phyloP scores from a whole-genome alignment of 2,113 vertebrate genomes.

The Pelecanus crispus region DNA sequence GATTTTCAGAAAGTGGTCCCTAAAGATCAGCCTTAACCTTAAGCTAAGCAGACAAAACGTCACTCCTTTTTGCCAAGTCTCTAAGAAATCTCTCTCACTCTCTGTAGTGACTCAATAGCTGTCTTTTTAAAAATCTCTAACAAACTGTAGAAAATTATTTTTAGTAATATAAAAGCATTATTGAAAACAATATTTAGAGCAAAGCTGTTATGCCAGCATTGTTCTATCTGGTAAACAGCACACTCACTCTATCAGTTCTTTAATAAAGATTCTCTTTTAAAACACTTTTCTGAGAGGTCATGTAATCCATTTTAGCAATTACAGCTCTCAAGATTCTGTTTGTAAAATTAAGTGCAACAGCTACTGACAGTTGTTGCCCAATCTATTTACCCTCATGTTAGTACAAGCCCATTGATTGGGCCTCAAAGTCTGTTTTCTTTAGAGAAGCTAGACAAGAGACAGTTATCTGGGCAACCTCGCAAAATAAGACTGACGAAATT shows the following conservation, averaged over 20 bases:
- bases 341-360: conserved; percentile 9
- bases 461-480: neutral
- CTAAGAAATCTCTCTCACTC: neutral
- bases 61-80: neutral
- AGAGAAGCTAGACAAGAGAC: neutral
- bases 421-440: neutral
- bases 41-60: neutral
- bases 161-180: neutral
- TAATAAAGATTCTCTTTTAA: neutral
- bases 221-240: neutral
- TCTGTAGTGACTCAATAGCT: neutral
- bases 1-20: neutral
- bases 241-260: neutral
- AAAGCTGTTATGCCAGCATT: neutral
- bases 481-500: neutral
- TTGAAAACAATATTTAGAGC: neutral
- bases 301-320: conserved; percentile 8
- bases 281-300: conserved; percentile 14
- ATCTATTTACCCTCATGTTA: neutral
- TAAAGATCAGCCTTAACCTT: neutral
- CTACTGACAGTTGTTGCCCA: neutral
- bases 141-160: neutral
- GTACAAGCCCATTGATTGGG: neutral
- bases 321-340: neutral
- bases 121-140: neutral